Evolutionary conservation across 2,888 invertebrate species (phyloP), one percentile per base, ranked within the genome.

Genomic region (Eupithecia exiguata): DNA sequence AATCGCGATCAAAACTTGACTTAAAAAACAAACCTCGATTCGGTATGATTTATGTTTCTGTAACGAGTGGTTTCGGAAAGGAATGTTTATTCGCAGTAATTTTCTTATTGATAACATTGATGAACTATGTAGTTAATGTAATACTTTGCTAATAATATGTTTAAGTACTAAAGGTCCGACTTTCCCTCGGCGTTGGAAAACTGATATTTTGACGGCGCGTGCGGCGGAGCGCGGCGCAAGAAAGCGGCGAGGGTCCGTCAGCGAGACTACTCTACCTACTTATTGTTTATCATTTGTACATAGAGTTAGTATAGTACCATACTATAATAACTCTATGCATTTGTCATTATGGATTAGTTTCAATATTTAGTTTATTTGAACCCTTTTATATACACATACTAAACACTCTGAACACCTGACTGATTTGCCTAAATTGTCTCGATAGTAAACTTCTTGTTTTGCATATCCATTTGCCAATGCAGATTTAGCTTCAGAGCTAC

Each of bases 171-270:
- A 71, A 74, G 74, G 72, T 70, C 16, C 46, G 35, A 75, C 77
- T 79, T 79, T 79, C 79, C 72, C 74, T 63, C 12, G 25, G 25
- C 65, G 62, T n/a, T 79, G 75, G 79, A 79, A 77, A 79, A 77
- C 77, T 74, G 77, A 77, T 77, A 74, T 77, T 79, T 77, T 75
- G 74, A 69, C 63, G 72, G 61, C 76, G 76, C 49, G 46, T 21
- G 76, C 75, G 74, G 70, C 74, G 70, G 74, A 76, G 74, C 77
- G 78, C 35, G 25, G 46, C 70, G 67, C 35, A 69, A 36, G 76
- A 77, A 79, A 79, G 76, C 68, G 18, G 58, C 46, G n/a, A 67
- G 43, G 43, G 69, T 18, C 69, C 72, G 30, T 53, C 36, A 65
- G 72, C 72, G 63, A 46, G 61, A 38, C 65, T 0, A 18, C 61